Evolutionary conservation across 1,140 invertebrate genomes (phyloP).

Genomic region (Oreohelix idahoensis): DNA sequence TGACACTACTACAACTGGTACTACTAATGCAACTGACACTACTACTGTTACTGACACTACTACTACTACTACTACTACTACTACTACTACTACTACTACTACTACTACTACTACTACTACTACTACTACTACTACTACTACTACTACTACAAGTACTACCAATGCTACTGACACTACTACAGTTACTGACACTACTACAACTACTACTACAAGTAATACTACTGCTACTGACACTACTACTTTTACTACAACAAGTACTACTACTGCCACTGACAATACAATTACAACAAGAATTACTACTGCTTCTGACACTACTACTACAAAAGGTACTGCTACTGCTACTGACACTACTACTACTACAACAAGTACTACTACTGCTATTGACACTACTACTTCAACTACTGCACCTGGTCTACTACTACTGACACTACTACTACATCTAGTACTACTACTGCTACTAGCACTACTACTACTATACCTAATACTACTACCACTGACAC

Average conservation of each 20-base stretch:
- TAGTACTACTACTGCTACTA: constrained; percentile 36
- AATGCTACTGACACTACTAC: too few species aligned
- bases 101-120: constrained; percentile 44
- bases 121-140: constrained; percentile 39
- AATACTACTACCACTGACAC: constrained; percentile 33
- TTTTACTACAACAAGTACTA: background rate
- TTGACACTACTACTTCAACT: constrained; percentile 35
- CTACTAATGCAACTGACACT: constrained; percentile 25
- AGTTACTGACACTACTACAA: too few species aligned
- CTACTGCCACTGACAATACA: background rate
- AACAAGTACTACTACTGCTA: background rate
- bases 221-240: constrained; percentile 21
- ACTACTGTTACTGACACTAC: too few species aligned
- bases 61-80: constrained; percentile 35
- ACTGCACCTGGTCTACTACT: constrained; percentile 18
- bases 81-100: constrained; percentile 43
- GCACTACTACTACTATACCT: constrained; percentile 36
- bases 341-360: constrained; percentile 6
- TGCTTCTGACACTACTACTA: background rate
- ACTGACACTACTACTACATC: constrained; percentile 35
- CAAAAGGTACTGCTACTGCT: background rate
- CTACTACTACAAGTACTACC: constrained; percentile 39
- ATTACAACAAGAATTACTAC: background rate
- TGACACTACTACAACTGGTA: background rate
- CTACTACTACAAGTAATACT: constrained; percentile 28